Evolutionary conservation across 2,797 vertebrate genomes (phyloP), one percentile per base, ranked within the genome.

Genomic region (Ambastaia sidthimunki): DNA sequence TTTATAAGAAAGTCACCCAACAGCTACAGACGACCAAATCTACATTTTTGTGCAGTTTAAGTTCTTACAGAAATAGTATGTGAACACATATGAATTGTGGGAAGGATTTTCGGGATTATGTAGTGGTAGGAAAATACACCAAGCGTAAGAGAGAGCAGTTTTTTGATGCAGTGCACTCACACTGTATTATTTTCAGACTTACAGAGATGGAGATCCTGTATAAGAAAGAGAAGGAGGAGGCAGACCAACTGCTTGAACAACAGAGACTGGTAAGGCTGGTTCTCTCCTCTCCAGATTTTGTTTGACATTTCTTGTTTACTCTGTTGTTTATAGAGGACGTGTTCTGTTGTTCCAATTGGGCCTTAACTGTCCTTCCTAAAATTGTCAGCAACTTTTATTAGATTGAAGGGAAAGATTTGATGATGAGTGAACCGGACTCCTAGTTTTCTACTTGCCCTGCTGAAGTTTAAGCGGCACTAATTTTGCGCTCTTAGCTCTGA

Each of bases 191-290:
- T 44, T 68, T 6, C 85, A 99, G 98, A 84, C 95, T 99, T 57
- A 98, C 98, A 83, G 98, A 99, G 89, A 99, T 99, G 98, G 98
- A 99, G 90, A 98, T 99, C 86, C 89, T 99, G 7, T 99, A 99
- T 90, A 99, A 98, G 90, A 99, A 98, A 63, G 98, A 99, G 84
- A 99, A 99, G 71, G 98, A 99, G 75, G 98, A 99, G 89, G 98
- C 98, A 0, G 98, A 99, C 88, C 98, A 99, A 82, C 94, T 99
- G 65, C 83, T 99, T 89, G 98, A 99, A 88, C 98, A 99, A 85
- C 98, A 99, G 92, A 96, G 98, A 92, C 93, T 99, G 96, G 98
- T 99, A 92, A 93, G 97, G 85, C 67, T 89, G 83, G 50, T 76
- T 82, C 68, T 41, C 6, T 82, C 52, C 19, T 7, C n/a, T 80